Conservation (phyloP, 2,888 invertebrate genomes). For the Trichopoda pennipes region DNA sequence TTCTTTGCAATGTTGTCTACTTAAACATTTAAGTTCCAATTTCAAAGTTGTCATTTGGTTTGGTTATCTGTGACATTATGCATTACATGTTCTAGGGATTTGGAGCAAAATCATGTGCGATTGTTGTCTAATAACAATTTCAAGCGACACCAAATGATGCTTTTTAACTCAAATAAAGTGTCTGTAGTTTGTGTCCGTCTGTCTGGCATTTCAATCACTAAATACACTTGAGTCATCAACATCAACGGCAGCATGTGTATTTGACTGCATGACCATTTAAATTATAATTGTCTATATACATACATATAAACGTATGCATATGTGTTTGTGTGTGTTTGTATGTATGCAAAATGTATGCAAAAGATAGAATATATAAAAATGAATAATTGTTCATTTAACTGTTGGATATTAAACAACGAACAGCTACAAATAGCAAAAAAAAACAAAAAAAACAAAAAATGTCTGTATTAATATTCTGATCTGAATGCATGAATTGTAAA, state of each 20-base stretch:
- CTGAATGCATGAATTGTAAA: constrained; percentile 40
- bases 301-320: too few relatives aligned
- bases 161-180: constrained; percentile 58
- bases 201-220: constrained; percentile 52
- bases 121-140: constrained; percentile 51
- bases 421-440: constrained; percentile 18
- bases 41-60: constrained; percentile 47
- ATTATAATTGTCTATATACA: background rate
- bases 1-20: constrained; percentile 29
- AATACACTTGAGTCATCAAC: constrained; percentile 54
- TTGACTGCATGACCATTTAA: constrained; percentile 36
- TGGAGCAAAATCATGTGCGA: constrained; percentile 50
- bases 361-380: constrained; percentile 45
- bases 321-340: background rate
- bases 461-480: constrained; percentile 43
- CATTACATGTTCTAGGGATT: constrained; percentile 61
- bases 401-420: constrained; percentile 14
- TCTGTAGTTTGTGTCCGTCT: constrained; percentile 36
- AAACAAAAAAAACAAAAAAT: too few relatives aligned
- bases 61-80: constrained; percentile 60
- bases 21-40: constrained; percentile 50
- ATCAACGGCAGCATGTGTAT: constrained; percentile 4
- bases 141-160: constrained; percentile 44
- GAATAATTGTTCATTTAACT: constrained; percentile 62
- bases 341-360: background rate